Evolutionary conservation across 2,113 vertebrate species (phyloP), one percentile per base, ranked within the genome.

Genomic region (Pithys albifrons): DNA sequence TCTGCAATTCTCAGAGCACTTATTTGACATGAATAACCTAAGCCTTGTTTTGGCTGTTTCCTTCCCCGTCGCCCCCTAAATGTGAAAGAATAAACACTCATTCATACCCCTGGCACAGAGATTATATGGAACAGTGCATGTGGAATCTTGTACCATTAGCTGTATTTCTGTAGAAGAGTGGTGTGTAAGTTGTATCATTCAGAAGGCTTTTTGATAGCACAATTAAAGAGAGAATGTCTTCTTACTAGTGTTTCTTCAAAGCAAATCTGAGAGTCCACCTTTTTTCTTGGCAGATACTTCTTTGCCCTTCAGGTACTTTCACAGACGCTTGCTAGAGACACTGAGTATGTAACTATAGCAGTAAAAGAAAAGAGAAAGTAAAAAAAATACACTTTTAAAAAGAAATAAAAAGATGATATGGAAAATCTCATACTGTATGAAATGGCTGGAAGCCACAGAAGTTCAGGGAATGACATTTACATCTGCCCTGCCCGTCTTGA

Each of bases 221-320:
- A 16, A 11, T 79, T 90, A 43, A 82, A 82, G 25, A 78, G 25
- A 72, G 16, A 43, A 27, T 82, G 78, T 78, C 18, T 88, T 85
- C 62, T 88, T 10, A 18, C 23, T 72, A 14, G 29, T 57, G 55
- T 78, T 89, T 88, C 57, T 76, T 65, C 85, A 82, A 65, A 66
- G 33, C 49, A 85, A 82, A 71, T 24, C 59, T 49, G 20, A 49
- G 19, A 72, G 39, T 80, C 72, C 27, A 67, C 23, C 13, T 75
- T 72, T 90, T 82, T 52, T 79, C 52, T 88, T 93, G 45, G 52
- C 67, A 66, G 55, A 11, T 73, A 65, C 65, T 76, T 91, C 72
- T 91, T 89, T 77, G 71, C 29, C 18, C 23, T 92, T 93, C 48
- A 75, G 52, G n/a, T 92, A 35, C 52, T 92, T 95, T 91, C 61